Evolutionary conservation across 2,113 vertebrate genomes (phyloP).

Genomic region (Ictalurus furcatus): DNA sequence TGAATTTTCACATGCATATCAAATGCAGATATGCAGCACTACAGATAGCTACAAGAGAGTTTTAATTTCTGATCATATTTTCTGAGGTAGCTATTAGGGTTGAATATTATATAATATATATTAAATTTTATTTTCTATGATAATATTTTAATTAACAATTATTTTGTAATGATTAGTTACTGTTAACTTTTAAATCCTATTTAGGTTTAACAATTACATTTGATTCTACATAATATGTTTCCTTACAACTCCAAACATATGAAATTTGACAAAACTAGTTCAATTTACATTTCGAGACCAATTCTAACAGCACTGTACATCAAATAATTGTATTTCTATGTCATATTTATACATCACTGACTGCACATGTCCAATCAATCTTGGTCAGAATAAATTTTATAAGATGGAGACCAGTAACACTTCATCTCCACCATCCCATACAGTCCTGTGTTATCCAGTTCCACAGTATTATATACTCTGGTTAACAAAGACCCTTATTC

Average conservation of each 20-base stretch:
- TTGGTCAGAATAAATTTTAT: background rate
- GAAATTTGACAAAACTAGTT: background rate
- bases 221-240: background rate
- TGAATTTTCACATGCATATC: conserved; percentile 5
- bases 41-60: background rate
- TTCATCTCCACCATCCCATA: conserved; percentile 6
- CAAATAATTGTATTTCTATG: background rate
- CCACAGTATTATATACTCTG: background rate
- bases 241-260: background rate
- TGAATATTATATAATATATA: background rate
- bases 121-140: background rate
- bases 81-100: background rate
- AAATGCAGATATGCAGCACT: conserved; percentile 4
- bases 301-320: background rate
- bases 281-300: background rate
- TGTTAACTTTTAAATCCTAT: background rate
- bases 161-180: background rate
- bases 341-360: background rate
- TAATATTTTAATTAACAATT: background rate
- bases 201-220: background rate
- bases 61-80: background rate
- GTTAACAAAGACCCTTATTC: conserved; percentile 1
- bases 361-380: background rate
- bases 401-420: background rate
- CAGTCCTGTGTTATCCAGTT: background rate